Base-by-base conservation (phyloP, 2,113 vertebrate species). In the Myotis brandtii region DNA sequence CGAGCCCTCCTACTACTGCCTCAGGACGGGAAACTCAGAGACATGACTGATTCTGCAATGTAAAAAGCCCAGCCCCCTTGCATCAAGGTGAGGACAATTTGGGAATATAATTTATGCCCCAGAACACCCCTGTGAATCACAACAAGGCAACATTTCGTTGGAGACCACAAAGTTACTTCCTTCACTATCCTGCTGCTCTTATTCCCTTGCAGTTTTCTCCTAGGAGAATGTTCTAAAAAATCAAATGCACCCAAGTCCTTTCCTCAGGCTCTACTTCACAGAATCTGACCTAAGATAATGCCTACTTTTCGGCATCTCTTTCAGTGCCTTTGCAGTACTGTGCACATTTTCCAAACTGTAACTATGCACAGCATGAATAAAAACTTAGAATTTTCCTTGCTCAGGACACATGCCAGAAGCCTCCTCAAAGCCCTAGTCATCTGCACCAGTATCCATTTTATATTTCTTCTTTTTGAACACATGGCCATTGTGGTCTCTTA, bases 81-180 rank as follows among this genome's bases (percentile, higher is more conserved):
- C 6, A 20, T 77, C 48, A 43, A 66, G 73, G 37, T 64, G 43
- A 89, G 25, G 37, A 52, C 9, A 89, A 27, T 5, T 92, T 82
- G 30, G 46, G 32, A 76, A 40, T 56, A 43, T 73, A 86, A 76
- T 86, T 56, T 73, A 79, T 69, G 25, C 1, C 83, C 30, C 54
- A 79, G 25, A 81, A 4, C 2, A 16, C 40, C 8, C 10, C n/a
- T 48, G 37, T 21, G 46, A 94, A 62, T 92, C 67, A 86, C 48
- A 27, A 9, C n/a, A 92, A 83, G 9, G 48, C 23, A 89, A 67
- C 82, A 54, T 92, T 83, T 89, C 79, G 52, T 54, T 93, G 72
- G 52, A 86, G 25, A 86, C 23, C 11, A 73, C 12, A 86, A 56
- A 8, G 12, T 79, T 86, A 48, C 25, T 86, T 90, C 73, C 50